Conservation (phyloP, 2,888 invertebrate species). For the Clusia tigrina region DNA sequence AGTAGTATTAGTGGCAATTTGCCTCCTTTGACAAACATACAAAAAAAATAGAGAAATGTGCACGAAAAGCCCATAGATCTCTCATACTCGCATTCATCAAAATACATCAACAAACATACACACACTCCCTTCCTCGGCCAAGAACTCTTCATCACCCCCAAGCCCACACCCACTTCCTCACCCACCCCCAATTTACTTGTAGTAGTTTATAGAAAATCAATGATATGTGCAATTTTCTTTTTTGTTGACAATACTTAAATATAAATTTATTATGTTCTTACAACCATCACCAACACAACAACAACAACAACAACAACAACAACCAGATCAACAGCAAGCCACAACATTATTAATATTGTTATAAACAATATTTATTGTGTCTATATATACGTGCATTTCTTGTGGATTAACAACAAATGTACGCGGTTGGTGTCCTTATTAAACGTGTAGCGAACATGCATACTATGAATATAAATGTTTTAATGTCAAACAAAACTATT, state of each 20-base stretch:
- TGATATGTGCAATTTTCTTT: constrained; percentile 48
- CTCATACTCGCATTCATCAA: background rate
- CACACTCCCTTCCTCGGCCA: constrained; percentile 1
- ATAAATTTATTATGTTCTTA: constrained; percentile 8
- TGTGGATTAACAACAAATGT: too few species aligned
- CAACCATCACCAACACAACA: too few species aligned
- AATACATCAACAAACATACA: background rate
- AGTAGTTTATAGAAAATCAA: constrained; percentile 10
- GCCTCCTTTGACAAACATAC: background rate
- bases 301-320: too few species aligned
- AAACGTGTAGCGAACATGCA: background rate
- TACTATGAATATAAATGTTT: constrained; percentile 1
- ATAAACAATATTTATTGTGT: background rate
- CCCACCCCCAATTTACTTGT: background rate
- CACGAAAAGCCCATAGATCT: too few species aligned
- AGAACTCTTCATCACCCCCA: too few species aligned
- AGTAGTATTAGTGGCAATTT: background rate
- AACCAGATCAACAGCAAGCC: background rate
- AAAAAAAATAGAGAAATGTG: too few species aligned
- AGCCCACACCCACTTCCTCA: background rate
- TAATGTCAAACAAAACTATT: constrained; percentile 13
- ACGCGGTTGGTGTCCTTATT: too few species aligned
- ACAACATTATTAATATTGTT: background rate
- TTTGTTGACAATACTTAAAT: constrained; percentile 46
- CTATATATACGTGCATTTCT: background rate